Evolutionary conservation across 1,140 invertebrate genomes (phyloP), one percentile per base, ranked within the genome.

Genomic region (Bombus pascuorum): DNA sequence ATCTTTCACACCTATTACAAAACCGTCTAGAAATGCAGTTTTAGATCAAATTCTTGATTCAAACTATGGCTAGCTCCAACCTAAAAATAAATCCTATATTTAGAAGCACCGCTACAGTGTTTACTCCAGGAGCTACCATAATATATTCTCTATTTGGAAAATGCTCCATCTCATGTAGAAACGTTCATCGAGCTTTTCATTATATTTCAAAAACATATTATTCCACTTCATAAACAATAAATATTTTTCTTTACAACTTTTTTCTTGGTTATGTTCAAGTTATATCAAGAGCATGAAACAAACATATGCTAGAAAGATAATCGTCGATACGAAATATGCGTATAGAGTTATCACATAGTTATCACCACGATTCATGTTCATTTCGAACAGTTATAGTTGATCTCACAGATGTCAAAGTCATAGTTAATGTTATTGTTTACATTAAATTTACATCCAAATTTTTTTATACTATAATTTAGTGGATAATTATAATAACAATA

Each of bases 61-160:
- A 87, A 91, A 91, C 84, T 88, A 87, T 78, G 82, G 87, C 90
- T 92, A 90, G 93, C 93, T 93, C 86, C 89, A 92, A 93, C 90
- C 93, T 93, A 94, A 92, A 93, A 94, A 94, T 94, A 94, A 93
- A 93, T 92, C 91, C 93, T 94, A 94, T 93, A 92, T 93, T 92
- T 93, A 92, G 92, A 88, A 91, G 80, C 82, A 85, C 70, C 53
- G 83, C 83, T 75, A 82, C 82, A 78, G 81, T 44, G 66, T 84
- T 87, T 85, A 75, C 44, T 86, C 47, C 65, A 44, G 42, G 66
- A 79, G 68, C 88, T 90, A 89, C 83, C 83, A 89, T 85, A 87
- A 80, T 87, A 87, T 83, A 73, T 87, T 71, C 39, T 75, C 79
- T 77, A 87, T 89, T 83, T 84, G 81, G 77, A 62, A 53, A 65